Base-by-base conservation (phyloP, 2,888 invertebrate species). In the Chrysolina haemoptera region DNA sequence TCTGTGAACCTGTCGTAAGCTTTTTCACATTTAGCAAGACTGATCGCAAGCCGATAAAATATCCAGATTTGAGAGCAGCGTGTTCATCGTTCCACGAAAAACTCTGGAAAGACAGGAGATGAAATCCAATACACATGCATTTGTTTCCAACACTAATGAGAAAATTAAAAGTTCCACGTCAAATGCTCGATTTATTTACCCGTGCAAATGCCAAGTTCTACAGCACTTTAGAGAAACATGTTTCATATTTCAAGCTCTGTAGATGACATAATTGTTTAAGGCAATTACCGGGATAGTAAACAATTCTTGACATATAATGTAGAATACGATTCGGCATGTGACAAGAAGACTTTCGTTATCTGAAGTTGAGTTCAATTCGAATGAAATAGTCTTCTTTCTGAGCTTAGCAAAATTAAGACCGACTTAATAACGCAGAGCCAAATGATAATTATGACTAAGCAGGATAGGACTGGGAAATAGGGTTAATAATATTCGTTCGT, bases 211-310 rank as follows among this genome's bases (percentile, higher is more conserved):
- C 53, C 20, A 53, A 20, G 53, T 22, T 53, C 11, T 53, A 20
- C 53, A 53, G 20, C 53, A 53, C 53, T 53, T 53, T 53, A 11
- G 5, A 53, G 20, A 12, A 53, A 12, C 6, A 53, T 20, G 53
- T 53, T 53, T 53, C 53, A 20, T 20, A 6, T 20, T 53, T 53
- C 1, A 20, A 53, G 53, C 53, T 53, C 20, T 20, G 11, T 53
- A 16, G 53, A 53, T 53, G 20, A 11, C 53, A 53, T 53, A 53
- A 53, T 53, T 53, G 53, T 18, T 53, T 53, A 0, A 53, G 53
- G 53, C 20, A 20, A 18, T 53, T 53, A 53, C 20, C 53, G 53
- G 53, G 18, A 53, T 18, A 53, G 53, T 20, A 53, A 53, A 53
- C 53, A 53, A 8, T 43, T 43, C 43, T 3, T 43, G 43, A 0